Percentiles rank a stretch among this genome's conserved stretches.
phyloP scores from a whole-genome alignment of 2,113 vertebrate genomes.

The Ophthalmolycus amberensis region DNA sequence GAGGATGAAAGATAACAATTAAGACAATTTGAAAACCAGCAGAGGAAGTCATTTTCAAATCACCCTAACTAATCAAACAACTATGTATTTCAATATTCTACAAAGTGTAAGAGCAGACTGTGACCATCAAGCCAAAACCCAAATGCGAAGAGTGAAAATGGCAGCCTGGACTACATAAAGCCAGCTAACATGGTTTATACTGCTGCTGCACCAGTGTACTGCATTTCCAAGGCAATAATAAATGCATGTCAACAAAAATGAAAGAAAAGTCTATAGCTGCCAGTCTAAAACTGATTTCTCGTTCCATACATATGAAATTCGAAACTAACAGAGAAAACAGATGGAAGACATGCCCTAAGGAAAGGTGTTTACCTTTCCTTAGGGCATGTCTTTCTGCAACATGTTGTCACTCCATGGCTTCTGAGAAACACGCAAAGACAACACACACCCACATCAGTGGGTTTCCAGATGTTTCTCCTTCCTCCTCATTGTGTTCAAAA shows the following conservation, averaged over 20 bases:
- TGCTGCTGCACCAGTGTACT: background rate
- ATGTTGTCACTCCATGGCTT: conserved; percentile 14
- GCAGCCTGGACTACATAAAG: conserved; percentile 10
- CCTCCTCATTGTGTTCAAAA: conserved; percentile 42
- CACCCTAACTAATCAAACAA: background rate
- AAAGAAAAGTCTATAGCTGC: background rate
- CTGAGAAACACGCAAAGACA: background rate
- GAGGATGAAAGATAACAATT: conserved; percentile 29
- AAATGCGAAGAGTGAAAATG: conserved; percentile 25
- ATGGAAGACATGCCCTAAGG: no score
- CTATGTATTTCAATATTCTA: background rate
- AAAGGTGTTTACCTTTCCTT: background rate
- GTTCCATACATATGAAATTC: background rate
- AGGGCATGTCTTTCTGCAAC: background rate
- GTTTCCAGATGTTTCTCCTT: conserved; percentile 48
- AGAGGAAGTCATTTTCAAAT: background rate
- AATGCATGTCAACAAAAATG: conserved; percentile 12
- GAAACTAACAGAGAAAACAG: background rate
- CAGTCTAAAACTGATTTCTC: conserved; percentile 11
- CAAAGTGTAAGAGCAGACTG: background rate
- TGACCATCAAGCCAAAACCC: background rate
- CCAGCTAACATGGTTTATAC: conserved; percentile 10
- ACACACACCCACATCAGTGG: background rate
- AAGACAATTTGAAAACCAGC: background rate
- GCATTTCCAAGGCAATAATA: conserved; percentile 1